Percentiles rank a stretch among this genome's conserved stretches.
Evolutionary conservation across 2,888 invertebrate genomes (phyloP).

Genomic region (Eulithis prunata): DNA sequence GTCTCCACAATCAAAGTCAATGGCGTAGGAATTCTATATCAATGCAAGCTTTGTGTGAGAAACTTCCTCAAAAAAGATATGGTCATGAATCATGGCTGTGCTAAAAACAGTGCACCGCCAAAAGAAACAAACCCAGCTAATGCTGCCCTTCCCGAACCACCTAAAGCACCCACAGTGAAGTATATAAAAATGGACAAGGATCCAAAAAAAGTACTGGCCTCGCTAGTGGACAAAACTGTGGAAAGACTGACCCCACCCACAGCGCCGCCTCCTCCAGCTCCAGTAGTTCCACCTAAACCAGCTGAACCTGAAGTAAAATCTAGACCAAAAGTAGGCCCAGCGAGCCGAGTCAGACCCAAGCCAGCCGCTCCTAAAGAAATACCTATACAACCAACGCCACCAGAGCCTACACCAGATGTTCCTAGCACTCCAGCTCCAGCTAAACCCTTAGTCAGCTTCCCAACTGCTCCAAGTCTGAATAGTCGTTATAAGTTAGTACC

Average conservation of each 20-base stretch:
- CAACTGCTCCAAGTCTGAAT: constrained; percentile 60
- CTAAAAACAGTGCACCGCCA: constrained; percentile 68
- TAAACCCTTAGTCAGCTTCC: constrained; percentile 60
- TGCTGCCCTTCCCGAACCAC: constrained; percentile 56
- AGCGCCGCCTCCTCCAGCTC: constrained; percentile 1
- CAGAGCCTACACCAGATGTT: constrained; percentile 29
- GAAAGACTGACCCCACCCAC: constrained; percentile 22
- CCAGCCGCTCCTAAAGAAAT: constrained; percentile 32
- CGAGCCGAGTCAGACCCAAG: constrained; percentile 62
- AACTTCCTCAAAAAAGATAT: constrained; percentile 76
- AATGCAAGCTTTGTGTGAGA: constrained; percentile 76
- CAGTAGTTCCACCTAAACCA: constrained; percentile 23
- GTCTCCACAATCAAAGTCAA: constrained; percentile 76
- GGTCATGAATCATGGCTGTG: constrained; percentile 71
- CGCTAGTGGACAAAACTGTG: constrained; percentile 43
- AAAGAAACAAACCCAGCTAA: constrained; percentile 58
- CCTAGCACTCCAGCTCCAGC: constrained; percentile 21
- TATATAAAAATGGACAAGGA: constrained; percentile 66
- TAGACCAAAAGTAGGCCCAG: constrained; percentile 73
- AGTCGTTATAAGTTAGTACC: constrained; percentile 70
- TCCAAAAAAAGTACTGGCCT: constrained; percentile 46
- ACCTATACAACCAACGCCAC: constrained; percentile 33
- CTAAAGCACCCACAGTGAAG: constrained; percentile 68
- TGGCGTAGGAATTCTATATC: constrained; percentile 75
- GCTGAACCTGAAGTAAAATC: constrained; percentile 44